These are phyloP conservation scores for Seladonia tumulorum DNA, from an alignment of 2,888 invertebrate species.

Conservation along the genomic window DNA sequence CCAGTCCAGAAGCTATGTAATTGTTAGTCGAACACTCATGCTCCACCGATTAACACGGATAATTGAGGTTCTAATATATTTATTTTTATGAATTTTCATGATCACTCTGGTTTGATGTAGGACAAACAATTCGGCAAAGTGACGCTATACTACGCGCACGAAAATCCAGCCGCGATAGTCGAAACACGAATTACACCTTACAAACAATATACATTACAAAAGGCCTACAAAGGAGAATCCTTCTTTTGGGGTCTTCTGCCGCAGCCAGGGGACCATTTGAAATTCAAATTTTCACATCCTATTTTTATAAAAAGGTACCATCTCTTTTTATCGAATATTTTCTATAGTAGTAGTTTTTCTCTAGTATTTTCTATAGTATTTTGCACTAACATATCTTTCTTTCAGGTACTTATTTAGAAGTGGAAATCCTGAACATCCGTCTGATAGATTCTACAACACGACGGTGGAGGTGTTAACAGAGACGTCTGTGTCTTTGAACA, in stretches of 20 bases:
- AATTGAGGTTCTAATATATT: background rate
- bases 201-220: conserved; percentile 90
- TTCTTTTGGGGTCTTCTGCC: conserved; percentile 97
- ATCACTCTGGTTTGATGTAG: conserved; percentile 84
- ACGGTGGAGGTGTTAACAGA: conserved; percentile 92
- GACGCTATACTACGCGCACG: conserved; percentile 91
- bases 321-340: background rate
- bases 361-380: background rate
- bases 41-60: too few species aligned
- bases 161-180: conserved; percentile 90
- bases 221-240: conserved; percentile 94
- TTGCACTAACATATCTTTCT: conserved; percentile 72
- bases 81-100: background rate
- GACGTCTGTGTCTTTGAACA: conserved; percentile 83
- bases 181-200: conserved; percentile 92
- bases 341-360: background rate
- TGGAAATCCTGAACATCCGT: conserved; percentile 95
- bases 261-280: conserved; percentile 91
- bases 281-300: conserved; percentile 92
- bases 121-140: conserved; percentile 95
- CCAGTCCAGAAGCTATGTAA: too few species aligned
- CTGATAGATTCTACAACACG: conserved; percentile 94
- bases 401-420: conserved; percentile 92
- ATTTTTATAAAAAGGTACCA: conserved; percentile 88
- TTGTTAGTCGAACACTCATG: too few species aligned